A percentile compares a stretch with the other conserved stretches of the same genome.
phyloP scores from a whole-genome alignment of 2,113 vertebrate genomes.

The Mesoclemmys tuberculata region DNA sequence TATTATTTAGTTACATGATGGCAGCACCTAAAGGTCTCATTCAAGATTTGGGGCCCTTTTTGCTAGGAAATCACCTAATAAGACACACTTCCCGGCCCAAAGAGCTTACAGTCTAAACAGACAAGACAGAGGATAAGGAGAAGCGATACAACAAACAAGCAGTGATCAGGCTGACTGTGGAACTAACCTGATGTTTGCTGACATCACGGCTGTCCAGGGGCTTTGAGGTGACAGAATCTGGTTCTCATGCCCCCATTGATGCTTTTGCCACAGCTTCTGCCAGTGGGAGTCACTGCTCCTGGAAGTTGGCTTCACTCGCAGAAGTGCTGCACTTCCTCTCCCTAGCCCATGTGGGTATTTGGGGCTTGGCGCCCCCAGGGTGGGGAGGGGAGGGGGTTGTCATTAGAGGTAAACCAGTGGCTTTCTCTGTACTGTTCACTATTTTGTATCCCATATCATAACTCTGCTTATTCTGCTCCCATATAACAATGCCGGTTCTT shows the following conservation, averaged over 20 bases:
- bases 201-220: fast-evolving
- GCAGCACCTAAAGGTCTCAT: background rate
- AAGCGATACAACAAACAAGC: background rate
- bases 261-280: background rate
- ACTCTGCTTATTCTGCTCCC: background rate
- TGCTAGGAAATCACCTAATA: background rate
- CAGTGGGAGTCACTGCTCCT: background rate
- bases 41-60: background rate
- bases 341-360: background rate
- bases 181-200: background rate
- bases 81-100: fast-evolving
- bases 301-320: background rate
- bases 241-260: background rate
- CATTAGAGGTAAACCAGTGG: background rate
- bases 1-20: background rate
- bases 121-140: background rate
- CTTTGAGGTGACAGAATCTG: background rate
- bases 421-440: background rate
- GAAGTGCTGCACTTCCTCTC: background rate
- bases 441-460: background rate
- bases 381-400: background rate
- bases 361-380: background rate
- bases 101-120: background rate
- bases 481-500: background rate
- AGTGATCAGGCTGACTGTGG: background rate